Percentiles rank a stretch among this genome's conserved stretches.
Evolutionary conservation across 2,888 invertebrate genomes (phyloP).

Genomic region (Diadromus collaris): DNA sequence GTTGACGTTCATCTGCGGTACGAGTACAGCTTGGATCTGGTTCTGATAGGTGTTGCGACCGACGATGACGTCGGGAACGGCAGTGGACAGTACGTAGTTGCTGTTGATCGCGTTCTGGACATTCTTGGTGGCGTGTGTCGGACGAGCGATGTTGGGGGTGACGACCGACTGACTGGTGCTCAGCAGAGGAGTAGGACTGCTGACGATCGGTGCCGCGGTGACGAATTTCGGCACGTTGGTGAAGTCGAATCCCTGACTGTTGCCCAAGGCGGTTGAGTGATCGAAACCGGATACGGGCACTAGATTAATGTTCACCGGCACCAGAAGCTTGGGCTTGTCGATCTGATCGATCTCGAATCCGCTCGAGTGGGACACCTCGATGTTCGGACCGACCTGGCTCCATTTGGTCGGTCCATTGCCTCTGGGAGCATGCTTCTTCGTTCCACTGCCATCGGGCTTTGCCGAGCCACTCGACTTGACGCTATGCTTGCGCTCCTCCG

Average conservation of each 20-base stretch:
- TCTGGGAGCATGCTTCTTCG: constrained; percentile 57
- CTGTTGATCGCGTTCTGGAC: constrained; percentile 58
- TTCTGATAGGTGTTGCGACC: constrained; percentile 75
- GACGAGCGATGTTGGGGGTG: constrained; percentile 13
- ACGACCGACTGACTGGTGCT: constrained; percentile 64
- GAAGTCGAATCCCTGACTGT: constrained; percentile 80
- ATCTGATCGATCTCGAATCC: constrained; percentile 73
- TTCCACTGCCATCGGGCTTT: constrained; percentile 49
- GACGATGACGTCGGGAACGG: constrained; percentile 74
- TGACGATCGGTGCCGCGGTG: constrained; percentile 67
- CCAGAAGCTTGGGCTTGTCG: constrained; percentile 75
- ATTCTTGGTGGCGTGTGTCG: constrained; percentile 53
- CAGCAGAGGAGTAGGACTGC: constrained; percentile 68
- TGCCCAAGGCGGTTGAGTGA: constrained; percentile 79
- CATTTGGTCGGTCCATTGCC: constrained; percentile 64
- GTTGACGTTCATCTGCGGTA: constrained; percentile 66
- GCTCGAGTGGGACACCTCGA: constrained; percentile 73
- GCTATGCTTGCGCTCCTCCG: constrained; percentile 62
- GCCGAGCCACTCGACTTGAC: constrained; percentile 2
- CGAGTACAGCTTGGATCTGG: constrained; percentile 70
- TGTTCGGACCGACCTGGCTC: constrained; percentile 74
- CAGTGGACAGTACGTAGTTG: constrained; percentile 67
- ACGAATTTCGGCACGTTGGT: constrained; percentile 76
- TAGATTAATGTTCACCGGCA: constrained; percentile 75
- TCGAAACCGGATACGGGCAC: constrained; percentile 78